phyloP scores from a whole-genome alignment of 2,888 invertebrate genomes.

The Ditula angustiorana region DNA sequence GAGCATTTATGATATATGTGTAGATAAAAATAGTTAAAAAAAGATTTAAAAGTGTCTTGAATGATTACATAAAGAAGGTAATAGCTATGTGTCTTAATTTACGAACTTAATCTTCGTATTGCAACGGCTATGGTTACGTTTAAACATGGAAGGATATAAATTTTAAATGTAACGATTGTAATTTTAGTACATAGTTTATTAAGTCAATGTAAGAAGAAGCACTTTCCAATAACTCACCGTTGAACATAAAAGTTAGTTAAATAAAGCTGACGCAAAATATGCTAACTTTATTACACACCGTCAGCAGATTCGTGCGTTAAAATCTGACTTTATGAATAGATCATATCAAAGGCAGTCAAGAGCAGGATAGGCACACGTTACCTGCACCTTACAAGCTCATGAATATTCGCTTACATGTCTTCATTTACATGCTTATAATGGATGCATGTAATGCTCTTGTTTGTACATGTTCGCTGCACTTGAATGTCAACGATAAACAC shows the following conservation, averaged over 20 bases:
- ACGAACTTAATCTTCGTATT: no score
- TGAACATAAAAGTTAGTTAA: background rate
- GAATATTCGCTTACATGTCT: conserved; percentile 71
- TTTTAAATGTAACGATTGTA: no score
- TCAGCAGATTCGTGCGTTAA: conserved; percentile 9
- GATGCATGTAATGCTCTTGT: conserved; percentile 54
- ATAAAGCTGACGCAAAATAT: background rate
- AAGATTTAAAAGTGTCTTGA: no score
- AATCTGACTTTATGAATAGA: conserved; percentile 17
- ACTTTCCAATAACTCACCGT: background rate
- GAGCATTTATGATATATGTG: no score
- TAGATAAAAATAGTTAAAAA: no score
- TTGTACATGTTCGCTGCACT: conserved; percentile 40
- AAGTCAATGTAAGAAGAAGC: background rate
- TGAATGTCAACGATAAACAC: conserved; percentile 1
- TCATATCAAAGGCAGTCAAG: conserved; percentile 19
- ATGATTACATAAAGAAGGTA: no score
- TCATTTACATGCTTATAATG: conserved; percentile 69
- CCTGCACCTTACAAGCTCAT: conserved; percentile 61
- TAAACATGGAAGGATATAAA: no score
- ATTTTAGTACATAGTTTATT: no score
- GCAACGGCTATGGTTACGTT: no score
- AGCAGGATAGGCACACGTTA: conserved; percentile 43
- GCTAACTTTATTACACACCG: background rate
- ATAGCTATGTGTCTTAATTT: no score